Base-by-base conservation (phyloP, 2,797 vertebrate genomes). In the Etheostoma nigrum region DNA sequence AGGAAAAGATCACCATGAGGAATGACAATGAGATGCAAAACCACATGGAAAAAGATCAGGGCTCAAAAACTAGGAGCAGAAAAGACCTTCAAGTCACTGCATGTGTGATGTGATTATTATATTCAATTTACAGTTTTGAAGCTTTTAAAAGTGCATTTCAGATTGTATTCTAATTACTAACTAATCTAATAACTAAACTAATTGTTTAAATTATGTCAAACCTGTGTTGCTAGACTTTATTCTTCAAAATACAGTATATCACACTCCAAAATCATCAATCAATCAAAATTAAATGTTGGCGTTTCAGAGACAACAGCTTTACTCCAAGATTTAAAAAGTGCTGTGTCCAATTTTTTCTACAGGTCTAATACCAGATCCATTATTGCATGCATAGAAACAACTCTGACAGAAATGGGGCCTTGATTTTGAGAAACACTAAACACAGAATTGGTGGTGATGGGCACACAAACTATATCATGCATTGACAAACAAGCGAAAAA, bases 11-110 rank as follows among this genome's bases (percentile, higher is more conserved):
- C 5, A 12, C 54, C 40, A 18, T 0, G 18, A 40, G 68, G 72
- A 72, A 81, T 58, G 21, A 70, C 45, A 72, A 71, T 54, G 36
- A 73, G 30, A 52, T 59, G 51, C 25, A 78, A 63, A 30, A 47
- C 18, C 25, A 44, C 19, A 52, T 40, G 16, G n/a, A 16, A 13
- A 13, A 44, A 47, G 70, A 16, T 10, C n/a, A 42, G 23, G 48
- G 16, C 36, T 40, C 14, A 67, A 2, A 2, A 36, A 54, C 11
- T 11, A 42, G 27, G 13, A 19, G 30, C n/a, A 55, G 52, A 25
- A 42, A 72, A 54, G 7, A 4, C 23, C 13, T 72, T 53, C 4
- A 25, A 23, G 33, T 40, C 9, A 10, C 42, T 53, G 21, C 36
- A 19, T 67, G 57, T 21, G 27, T 47, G 42, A 33, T 52, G 8